Evolutionary conservation across 2,797 vertebrate species (phyloP).

Genomic region (Menidia menidia): DNA sequence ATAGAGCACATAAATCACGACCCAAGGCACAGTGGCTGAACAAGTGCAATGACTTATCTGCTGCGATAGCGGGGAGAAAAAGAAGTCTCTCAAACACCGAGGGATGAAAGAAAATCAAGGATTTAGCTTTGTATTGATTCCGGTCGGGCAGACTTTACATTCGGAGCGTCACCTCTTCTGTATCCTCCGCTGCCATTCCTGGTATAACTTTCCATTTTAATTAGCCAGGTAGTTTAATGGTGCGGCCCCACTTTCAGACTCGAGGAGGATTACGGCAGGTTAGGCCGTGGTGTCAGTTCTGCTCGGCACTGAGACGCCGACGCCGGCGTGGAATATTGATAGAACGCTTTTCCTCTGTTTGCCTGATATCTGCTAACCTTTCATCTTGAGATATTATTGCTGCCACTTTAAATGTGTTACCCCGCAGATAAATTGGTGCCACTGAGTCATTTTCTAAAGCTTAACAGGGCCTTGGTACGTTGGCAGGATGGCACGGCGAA

Average conservation of each 20-base stretch:
- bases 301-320: slow-evolving; percentile 1
- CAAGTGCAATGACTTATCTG: slow-evolving; percentile 33
- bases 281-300: slow-evolving; percentile 23
- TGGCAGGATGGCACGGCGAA: slow-evolving; percentile 10
- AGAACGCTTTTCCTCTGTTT: slow-evolving; percentile 28
- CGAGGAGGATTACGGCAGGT: slow-evolving; percentile 54
- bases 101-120: slow-evolving; percentile 39
- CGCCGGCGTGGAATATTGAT: slow-evolving; percentile 3
- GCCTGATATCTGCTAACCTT: slow-evolving; percentile 33
- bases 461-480: slow-evolving; percentile 38
- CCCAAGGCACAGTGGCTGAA: slow-evolving; percentile 39
- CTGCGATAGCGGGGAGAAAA: slow-evolving; percentile 22
- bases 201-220: slow-evolving; percentile 63
- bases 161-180: slow-evolving; percentile 43
- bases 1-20: slow-evolving; percentile 1
- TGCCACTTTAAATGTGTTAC: slow-evolving; percentile 39
- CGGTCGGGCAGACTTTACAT: slow-evolving; percentile 43
- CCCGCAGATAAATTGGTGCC: slow-evolving; percentile 31
- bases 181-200: slow-evolving; percentile 36
- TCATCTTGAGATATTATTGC: slow-evolving; percentile 48
- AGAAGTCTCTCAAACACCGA: not conserved
- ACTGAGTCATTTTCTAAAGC: slow-evolving; percentile 32
- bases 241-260: slow-evolving; percentile 36
- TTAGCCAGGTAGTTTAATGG: slow-evolving; percentile 66
- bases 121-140: slow-evolving; percentile 45